Evolutionary conservation across 2,888 invertebrate species (phyloP).

Genomic region (Agriopis leucophaearia): DNA sequence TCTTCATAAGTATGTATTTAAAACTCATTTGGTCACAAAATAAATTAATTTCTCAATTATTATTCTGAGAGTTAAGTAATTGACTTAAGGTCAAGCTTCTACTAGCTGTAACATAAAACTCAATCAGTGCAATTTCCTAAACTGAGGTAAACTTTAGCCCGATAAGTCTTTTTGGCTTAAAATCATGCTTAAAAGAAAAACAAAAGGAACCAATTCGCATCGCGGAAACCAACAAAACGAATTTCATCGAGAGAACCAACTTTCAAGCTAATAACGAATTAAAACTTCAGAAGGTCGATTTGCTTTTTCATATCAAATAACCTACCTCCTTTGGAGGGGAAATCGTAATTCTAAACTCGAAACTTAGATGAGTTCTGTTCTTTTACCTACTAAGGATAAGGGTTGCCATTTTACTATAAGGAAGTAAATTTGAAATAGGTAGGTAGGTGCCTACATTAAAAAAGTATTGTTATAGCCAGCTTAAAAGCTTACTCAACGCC

Average conservation of each 20-base stretch:
- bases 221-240: slow-evolving; percentile 21
- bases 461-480: too few relatives aligned
- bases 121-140: slow-evolving; percentile 4
- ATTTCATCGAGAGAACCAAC: slow-evolving; percentile 12
- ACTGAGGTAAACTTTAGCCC: slow-evolving; percentile 11
- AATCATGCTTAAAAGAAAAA: slow-evolving; percentile 23
- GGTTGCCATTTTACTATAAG: background rate
- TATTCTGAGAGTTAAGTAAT: background rate
- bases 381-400: background rate
- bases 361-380: slow-evolving; percentile 15
- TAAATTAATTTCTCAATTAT: background rate
- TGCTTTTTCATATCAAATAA: slow-evolving; percentile 26
- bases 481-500: too few relatives aligned
- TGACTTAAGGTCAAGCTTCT: slow-evolving; percentile 1
- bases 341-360: slow-evolving; percentile 15
- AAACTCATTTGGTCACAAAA: background rate
- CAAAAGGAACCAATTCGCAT: slow-evolving; percentile 22
- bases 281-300: slow-evolving; percentile 21
- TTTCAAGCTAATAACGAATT: slow-evolving; percentile 22
- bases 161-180: background rate
- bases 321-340: background rate
- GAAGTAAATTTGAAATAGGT: too few relatives aligned
- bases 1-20: background rate
- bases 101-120: slow-evolving; percentile 11
- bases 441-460: too few relatives aligned